Evolutionary conservation across 2,113 vertebrate genomes (phyloP).

Genomic region (Picathartes gymnocephalus): DNA sequence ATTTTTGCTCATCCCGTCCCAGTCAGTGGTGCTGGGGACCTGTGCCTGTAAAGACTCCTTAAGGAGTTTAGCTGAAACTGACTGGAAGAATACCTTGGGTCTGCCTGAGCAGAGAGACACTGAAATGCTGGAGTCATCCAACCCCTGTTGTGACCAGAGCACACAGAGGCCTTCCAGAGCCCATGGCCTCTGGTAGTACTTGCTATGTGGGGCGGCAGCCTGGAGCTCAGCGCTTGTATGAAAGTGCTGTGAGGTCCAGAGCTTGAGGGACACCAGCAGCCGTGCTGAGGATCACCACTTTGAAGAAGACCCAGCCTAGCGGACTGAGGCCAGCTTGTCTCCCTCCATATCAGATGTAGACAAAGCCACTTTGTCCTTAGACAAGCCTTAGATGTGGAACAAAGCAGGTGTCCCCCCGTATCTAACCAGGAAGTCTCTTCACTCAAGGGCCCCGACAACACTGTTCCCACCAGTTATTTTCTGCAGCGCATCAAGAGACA

Average conservation of each 20-base stretch:
- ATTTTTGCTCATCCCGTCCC: background rate
- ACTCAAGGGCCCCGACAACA: background rate
- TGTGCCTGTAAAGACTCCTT: background rate
- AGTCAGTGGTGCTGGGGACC: background rate
- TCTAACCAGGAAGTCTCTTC: background rate
- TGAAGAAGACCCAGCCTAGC: background rate
- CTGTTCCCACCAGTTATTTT: background rate
- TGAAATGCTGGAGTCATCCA: background rate
- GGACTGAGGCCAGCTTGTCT: background rate
- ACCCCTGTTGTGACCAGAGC: background rate
- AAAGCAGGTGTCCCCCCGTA: background rate
- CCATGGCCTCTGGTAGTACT: background rate
- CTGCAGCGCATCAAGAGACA: background rate
- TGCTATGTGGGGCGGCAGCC: accelerated
- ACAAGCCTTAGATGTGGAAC: background rate
- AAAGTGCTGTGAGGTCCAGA: background rate
- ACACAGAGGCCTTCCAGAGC: background rate
- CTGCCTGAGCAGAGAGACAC: background rate
- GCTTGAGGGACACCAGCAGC: background rate
- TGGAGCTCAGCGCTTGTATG: accelerated
- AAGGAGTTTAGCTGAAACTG: background rate
- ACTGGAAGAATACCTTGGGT: background rate
- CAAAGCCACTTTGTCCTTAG: background rate
- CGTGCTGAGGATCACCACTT: background rate
- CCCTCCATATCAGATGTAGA: background rate